These are phyloP conservation scores for Rhinoderma darwinii DNA, from an alignment of 2,113 vertebrate species.

Conservation along the genomic window DNA sequence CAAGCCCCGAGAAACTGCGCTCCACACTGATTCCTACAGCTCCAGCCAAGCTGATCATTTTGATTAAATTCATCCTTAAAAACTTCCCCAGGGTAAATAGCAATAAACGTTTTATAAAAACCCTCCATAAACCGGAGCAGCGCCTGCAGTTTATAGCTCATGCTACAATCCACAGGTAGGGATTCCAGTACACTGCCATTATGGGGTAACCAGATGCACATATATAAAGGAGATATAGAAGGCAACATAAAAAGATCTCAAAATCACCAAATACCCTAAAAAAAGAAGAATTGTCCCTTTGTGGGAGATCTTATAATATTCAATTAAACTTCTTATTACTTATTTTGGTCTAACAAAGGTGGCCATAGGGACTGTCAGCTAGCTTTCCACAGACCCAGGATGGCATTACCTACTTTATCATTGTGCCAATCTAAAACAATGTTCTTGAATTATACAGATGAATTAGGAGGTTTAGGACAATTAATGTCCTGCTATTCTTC, in stretches of 20 bases:
- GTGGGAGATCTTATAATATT: no score
- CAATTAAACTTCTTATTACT: no score
- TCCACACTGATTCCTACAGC: neutral
- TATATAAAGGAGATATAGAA: neutral
- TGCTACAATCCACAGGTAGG: neutral
- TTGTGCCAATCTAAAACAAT: no score
- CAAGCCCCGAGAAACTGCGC: neutral
- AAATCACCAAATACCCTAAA: no score
- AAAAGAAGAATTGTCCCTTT: no score
- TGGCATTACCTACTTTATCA: no score
- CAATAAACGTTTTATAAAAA: slow-evolving; percentile 6
- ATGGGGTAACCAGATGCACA: neutral
- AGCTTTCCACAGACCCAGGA: no score
- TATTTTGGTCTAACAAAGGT: no score
- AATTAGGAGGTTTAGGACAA: no score
- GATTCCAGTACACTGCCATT: neutral
- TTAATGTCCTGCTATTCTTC: no score
- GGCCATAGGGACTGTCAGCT: no score
- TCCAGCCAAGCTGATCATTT: neutral
- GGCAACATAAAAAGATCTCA: neutral
- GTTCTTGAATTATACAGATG: no score
- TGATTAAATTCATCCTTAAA: neutral
- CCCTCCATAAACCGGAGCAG: neutral
- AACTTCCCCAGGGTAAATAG: neutral
- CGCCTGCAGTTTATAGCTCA: neutral